phyloP scores from a whole-genome alignment of 1,140 invertebrate species.

The Anoplophora glabripennis region DNA sequence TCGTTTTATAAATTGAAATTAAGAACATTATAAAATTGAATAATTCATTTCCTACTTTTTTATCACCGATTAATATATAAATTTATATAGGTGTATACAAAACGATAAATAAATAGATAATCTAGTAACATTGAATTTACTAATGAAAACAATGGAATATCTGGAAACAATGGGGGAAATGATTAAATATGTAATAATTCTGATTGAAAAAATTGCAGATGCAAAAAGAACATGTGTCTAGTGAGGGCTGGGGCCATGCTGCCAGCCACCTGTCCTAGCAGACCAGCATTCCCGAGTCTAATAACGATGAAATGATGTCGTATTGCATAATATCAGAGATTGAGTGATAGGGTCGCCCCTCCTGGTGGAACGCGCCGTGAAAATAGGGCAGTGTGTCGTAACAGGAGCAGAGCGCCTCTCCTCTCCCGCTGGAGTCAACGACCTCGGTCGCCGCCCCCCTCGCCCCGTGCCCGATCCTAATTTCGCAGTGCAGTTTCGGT shows the following conservation, averaged over 20 bases:
- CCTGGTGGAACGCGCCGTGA: neutral
- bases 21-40: slow-evolving; percentile 30
- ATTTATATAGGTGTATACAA: slow-evolving; percentile 14
- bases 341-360: neutral
- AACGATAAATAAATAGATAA: slow-evolving; percentile 15
- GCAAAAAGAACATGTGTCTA: too few species aligned
- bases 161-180: slow-evolving; percentile 11
- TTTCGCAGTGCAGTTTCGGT: slow-evolving; percentile 21
- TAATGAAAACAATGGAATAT: slow-evolving; percentile 19
- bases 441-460: slow-evolving; percentile 20
- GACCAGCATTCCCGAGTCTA: neutral
- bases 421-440: slow-evolving; percentile 30
- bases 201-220: neutral
- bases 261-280: neutral
- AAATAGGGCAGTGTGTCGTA: slow-evolving; percentile 37
- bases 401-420: slow-evolving; percentile 21
- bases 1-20: slow-evolving; percentile 30
- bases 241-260: neutral
- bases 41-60: slow-evolving; percentile 23
- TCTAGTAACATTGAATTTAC: slow-evolving; percentile 24
- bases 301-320: slow-evolving; percentile 3
- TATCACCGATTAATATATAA: slow-evolving; percentile 19
- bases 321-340: slow-evolving; percentile 28
- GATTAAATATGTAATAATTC: neutral
- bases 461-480: slow-evolving; percentile 3